Evolutionary conservation across 2,888 invertebrate genomes (phyloP), one percentile per base, ranked within the genome.

Genomic region (Ormyrus labotus): DNA sequence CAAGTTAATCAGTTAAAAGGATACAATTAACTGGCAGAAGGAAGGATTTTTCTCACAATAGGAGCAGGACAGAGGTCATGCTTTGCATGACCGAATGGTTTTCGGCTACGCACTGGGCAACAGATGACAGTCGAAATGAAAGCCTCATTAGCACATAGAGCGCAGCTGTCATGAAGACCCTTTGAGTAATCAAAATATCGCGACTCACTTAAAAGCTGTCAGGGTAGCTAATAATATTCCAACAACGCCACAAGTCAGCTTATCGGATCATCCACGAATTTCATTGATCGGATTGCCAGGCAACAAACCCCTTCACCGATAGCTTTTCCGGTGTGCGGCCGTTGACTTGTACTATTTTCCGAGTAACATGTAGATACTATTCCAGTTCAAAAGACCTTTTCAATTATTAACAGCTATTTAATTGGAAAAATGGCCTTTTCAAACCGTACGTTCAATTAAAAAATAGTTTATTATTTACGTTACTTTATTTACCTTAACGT

Each of bases 161-260:
- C 34, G 13, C 57, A 73, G 58, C 55, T 70, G 70, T 60, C 65
- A 53, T 48, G 61, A 53, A 69, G 77, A 60, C n/a, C 60, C 73
- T 81, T 81, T 72, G 75, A 78, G 74, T 78, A 75, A 78, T 81
- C 78, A 75, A 75, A 81, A 74, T 78, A 81, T 71, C 78, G 60
- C 34, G 64, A 57, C 63, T 74, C 78, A 58, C 55, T 81, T 74
- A 78, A 81, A 78, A 55, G n/a, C 70, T 61, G 78, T 81, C 78
- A 61, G 10, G 45, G 70, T n/a, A 8, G 55, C 68, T 63, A 63
- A 64, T 77, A 69, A 58, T 51, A 48, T 57, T 8, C 47, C 68
- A 50, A 68, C 65, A 60, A 78, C 70, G 69, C 70, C 71, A 53
- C 71, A 76, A 80, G 76, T 80, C 63, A 34, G 63, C 55, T 76